Conservation (phyloP, 2,888 invertebrate genomes). For the Tetragnatha montana region DNA sequence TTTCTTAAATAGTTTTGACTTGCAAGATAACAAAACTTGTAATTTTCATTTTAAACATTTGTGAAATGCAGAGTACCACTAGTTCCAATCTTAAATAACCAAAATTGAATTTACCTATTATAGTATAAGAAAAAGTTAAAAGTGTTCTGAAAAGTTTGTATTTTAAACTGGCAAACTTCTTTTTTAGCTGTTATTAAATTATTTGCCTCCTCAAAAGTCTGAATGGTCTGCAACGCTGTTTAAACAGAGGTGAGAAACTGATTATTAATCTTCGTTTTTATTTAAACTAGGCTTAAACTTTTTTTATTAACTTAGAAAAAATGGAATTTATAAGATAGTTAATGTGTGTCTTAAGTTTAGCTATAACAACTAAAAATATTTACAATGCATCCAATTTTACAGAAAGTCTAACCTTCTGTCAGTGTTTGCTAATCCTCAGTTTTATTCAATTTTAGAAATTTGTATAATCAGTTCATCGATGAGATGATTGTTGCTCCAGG, state of each 20-base stretch:
- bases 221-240: slow-evolving; percentile 83
- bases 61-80: neutral
- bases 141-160: neutral
- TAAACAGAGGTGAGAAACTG: slow-evolving; percentile 82
- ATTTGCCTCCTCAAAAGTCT: slow-evolving; percentile 84
- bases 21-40: neutral
- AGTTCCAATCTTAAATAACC: neutral
- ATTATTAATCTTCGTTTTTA: neutral
- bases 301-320: neutral
- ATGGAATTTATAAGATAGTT: neutral
- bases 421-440: neutral
- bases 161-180: neutral
- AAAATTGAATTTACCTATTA: no score
- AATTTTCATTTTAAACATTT: neutral
- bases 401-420: neutral
- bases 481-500: slow-evolving; percentile 93
- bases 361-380: neutral
- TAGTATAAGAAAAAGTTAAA: no score
- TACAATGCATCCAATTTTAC: neutral
- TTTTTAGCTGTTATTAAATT: slow-evolving; percentile 84
- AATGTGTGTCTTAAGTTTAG: neutral
- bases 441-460: slow-evolving; percentile 72
- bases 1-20: no score
- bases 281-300: neutral
- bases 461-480: slow-evolving; percentile 78